These are phyloP conservation scores for Danio choprae DNA, from an alignment of 2,797 vertebrate genomes.

Conservation along the genomic window DNA sequence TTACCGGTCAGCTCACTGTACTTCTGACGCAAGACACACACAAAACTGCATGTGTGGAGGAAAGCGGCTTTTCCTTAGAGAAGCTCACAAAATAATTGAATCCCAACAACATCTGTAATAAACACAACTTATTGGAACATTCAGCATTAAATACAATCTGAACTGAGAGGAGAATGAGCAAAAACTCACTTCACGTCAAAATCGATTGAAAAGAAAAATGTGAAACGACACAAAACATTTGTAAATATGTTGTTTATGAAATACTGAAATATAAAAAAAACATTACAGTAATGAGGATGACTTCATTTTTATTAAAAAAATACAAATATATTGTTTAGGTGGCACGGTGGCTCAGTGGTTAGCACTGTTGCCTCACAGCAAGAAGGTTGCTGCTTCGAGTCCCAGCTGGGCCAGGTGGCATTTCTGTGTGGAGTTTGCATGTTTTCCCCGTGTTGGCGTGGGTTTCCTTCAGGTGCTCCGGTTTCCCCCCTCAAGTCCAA, in stretches of 20 bases:
- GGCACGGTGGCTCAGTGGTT: no score
- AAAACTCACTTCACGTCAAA: neutral
- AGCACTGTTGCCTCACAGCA: no score
- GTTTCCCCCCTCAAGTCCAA: no score
- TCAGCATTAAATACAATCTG: neutral
- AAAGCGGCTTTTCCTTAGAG: neutral
- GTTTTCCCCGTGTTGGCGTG: no score
- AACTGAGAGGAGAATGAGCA: neutral
- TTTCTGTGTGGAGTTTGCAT: no score
- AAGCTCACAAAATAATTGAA: neutral
- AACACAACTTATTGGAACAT: neutral
- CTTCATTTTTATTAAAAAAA: no score
- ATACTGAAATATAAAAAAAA: neutral
- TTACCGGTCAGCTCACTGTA: constrained; percentile 73
- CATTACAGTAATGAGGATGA: no score
- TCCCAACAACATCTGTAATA: neutral
- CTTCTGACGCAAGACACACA: constrained; percentile 13
- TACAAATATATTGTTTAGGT: no score
- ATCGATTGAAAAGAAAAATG: neutral
- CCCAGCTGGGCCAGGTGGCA: no score
- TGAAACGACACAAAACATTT: neutral
- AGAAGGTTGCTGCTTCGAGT: no score
- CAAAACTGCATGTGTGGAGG: neutral
- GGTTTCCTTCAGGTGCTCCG: no score
- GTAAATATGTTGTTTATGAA: neutral